Conservation (phyloP, 2,113 vertebrate species). For the Chionis minor region DNA sequence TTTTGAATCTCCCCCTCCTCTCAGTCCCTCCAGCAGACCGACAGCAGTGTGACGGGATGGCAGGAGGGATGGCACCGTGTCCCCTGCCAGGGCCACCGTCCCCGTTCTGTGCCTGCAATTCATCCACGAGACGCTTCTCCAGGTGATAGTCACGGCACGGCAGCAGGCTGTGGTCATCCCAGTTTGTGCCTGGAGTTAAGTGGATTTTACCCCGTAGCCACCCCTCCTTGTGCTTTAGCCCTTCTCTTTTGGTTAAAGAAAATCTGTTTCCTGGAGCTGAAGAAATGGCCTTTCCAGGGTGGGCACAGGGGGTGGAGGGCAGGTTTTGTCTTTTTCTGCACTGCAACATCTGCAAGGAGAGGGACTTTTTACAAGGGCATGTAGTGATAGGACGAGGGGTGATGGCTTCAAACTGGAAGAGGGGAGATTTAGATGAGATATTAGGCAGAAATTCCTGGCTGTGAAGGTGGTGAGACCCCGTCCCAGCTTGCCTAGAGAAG, state of each 20-base stretch:
- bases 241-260: background rate
- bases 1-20: background rate
- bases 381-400: no score
- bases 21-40: background rate
- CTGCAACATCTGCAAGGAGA: background rate
- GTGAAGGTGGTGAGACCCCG: no score
- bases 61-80: fast-evolving
- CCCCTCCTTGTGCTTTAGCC: background rate
- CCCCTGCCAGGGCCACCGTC: background rate
- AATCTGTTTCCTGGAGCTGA: background rate
- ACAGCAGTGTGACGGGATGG: background rate
- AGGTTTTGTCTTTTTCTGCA: background rate
- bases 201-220: background rate
- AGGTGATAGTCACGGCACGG: fast-evolving
- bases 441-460: no score
- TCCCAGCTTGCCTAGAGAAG: no score
- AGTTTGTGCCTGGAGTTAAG: background rate
- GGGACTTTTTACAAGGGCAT: no score
- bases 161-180: background rate
- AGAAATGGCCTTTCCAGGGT: background rate
- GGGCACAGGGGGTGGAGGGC: background rate
- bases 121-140: background rate
- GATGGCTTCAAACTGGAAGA: no score
- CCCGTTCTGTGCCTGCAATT: background rate
- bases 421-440: no score